phyloP scores from a whole-genome alignment of 2,888 invertebrate genomes.

The Trichogramma dendrolimi region DNA sequence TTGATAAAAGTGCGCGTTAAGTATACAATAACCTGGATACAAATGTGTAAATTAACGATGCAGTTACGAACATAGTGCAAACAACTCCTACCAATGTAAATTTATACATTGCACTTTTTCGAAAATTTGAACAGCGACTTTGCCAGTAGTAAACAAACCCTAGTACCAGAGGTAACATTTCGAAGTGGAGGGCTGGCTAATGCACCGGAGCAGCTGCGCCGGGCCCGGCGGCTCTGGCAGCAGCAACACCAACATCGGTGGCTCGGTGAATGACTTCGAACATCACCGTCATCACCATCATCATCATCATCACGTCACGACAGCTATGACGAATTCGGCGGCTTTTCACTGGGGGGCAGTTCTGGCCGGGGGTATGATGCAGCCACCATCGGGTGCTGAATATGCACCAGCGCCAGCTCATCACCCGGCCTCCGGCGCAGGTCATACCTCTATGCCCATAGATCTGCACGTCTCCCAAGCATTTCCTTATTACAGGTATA shows the following conservation, averaged over 20 bases:
- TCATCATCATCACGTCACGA: conserved; percentile 63
- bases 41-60: too few species aligned
- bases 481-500: conserved; percentile 73
- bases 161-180: conserved; percentile 7
- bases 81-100: too few species aligned
- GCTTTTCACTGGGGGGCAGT: conserved; percentile 50
- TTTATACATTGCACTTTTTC: too few species aligned
- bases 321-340: conserved; percentile 58
- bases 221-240: conserved; percentile 60
- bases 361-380: conserved; percentile 59
- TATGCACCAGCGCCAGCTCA: conserved; percentile 56
- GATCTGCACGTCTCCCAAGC: conserved; percentile 76
- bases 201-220: conserved; percentile 73
- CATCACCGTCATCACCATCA: conserved; percentile 51
- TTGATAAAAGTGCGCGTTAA: too few species aligned
- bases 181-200: conserved; percentile 58
- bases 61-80: too few species aligned
- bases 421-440: conserved; percentile 46
- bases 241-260: conserved; percentile 50
- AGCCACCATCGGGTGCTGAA: conserved; percentile 53
- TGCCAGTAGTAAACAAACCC: too few species aligned
- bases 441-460: conserved; percentile 69
- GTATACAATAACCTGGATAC: too few species aligned
- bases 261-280: conserved; percentile 53
- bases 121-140: too few species aligned